Base-by-base conservation (phyloP, 2,888 invertebrate species). In the Prenolepis imparis region DNA sequence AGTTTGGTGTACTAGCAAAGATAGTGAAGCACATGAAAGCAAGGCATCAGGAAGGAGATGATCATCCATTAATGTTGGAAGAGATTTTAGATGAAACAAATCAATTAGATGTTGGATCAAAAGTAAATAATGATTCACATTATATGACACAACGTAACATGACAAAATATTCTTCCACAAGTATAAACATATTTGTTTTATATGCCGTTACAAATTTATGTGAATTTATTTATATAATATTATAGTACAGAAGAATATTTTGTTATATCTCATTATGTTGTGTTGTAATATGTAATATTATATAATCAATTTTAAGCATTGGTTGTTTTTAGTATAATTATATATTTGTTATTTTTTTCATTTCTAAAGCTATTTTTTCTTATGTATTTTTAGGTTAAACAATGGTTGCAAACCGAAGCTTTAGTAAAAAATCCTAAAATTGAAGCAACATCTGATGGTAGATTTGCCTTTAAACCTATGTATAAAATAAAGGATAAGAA, bases 61-160 rank as follows among this genome's bases (percentile, higher is more conserved):
- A 98, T 90, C 98, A 99, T 95, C 98, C 99, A 0, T 95, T 99
- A 41, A 96, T 96, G 0, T 95, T 99, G 66, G 99, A 99, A 70
- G 99, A 99, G 94, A 98, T 99, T 89, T 95, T 99, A 12, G 99
- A 99, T 95, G 99, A 99, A 96, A 99, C 99, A 0, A 98, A 98
- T 95, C 99, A 99, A 93, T 95, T 99, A 48, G 99, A 99, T 95
- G 98, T 98, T 85, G 98, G 98, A 1, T 96, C 96, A 87, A 98
- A 98, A 95, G 98, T 98, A 52, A 52, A n/a, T 52, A 3, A n/a
- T n/a, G 52, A 52, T 52, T 52, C n/a, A 8, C 15, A 52, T n/a
- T 8, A 52, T 52, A 52, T n/a, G 52, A 52, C 2, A 52, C n/a
- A n/a, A 8, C 1, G 8, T 0, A n/a, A n/a, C 52, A 52, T 6